Evolutionary conservation across 2,888 invertebrate genomes (phyloP).

Genomic region (Hoplodrina blanda): DNA sequence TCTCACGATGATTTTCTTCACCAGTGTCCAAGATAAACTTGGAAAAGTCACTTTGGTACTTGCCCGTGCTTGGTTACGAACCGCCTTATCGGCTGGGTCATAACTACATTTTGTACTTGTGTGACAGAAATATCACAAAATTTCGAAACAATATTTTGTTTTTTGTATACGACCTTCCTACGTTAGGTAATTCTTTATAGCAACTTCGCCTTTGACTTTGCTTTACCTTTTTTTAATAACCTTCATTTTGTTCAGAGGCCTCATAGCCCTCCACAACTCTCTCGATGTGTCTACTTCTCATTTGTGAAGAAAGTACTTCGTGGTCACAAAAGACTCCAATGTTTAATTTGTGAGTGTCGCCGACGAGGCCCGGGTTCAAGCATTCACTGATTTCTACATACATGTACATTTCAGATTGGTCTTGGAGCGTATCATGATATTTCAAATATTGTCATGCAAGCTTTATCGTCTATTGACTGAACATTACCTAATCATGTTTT

Average conservation of each 20-base stretch:
- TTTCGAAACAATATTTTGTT: too few species aligned
- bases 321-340: background rate
- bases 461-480: background rate
- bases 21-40: too few species aligned
- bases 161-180: too few species aligned
- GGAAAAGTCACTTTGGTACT: too few species aligned
- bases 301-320: background rate
- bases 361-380: conserved; percentile 9
- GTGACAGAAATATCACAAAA: background rate
- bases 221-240: conserved; percentile 2
- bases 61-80: too few species aligned
- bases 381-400: conserved; percentile 22
- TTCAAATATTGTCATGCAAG: too few species aligned
- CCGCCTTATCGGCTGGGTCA: too few species aligned
- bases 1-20: too few species aligned
- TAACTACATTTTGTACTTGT: background rate
- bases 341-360: background rate
- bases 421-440: too few species aligned
- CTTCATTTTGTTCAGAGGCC: background rate
- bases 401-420: background rate
- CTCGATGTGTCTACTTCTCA: background rate
- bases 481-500: too few species aligned
- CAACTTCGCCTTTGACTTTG: conserved; percentile 16
- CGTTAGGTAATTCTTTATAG: background rate
- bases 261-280: background rate